Conservation (phyloP, 2,113 vertebrate genomes). For the Scopus umbretta region DNA sequence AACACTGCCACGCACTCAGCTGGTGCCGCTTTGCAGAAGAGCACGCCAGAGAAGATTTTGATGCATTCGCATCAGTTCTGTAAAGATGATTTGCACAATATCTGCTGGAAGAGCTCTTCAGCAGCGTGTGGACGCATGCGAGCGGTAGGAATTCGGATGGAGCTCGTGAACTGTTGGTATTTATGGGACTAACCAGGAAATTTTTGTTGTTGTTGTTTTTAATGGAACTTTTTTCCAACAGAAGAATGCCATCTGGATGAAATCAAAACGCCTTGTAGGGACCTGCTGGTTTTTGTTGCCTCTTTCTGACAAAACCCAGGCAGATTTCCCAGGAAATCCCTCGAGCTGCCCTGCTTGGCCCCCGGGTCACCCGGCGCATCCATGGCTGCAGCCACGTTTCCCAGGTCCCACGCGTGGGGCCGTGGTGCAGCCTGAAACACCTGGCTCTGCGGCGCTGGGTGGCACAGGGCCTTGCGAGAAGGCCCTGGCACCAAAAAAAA, state of each 20-base stretch:
- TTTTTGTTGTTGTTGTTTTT: not conserved
- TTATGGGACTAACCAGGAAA: not conserved
- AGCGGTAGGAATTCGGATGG: not conserved
- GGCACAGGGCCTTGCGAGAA: fast-evolving
- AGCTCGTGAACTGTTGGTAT: not conserved
- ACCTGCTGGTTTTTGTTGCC: not conserved
- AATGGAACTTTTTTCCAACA: not conserved
- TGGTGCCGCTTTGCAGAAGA: not conserved
- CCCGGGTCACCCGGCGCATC: fast-evolving
- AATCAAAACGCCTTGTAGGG: not conserved
- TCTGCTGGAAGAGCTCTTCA: fast-evolving
- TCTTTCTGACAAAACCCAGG: not conserved
- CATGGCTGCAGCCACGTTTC: fast-evolving
- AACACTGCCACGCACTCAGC: fast-evolving
- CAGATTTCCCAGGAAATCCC: not conserved
- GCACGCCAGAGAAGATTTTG: not conserved
- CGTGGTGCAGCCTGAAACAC: fast-evolving
- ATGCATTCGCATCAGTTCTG: not conserved
- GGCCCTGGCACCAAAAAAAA: not conserved
- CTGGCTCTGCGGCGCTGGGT: fast-evolving
- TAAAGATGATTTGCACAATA: fast-evolving
- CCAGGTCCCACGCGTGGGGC: fast-evolving
- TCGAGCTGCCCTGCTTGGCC: not conserved
- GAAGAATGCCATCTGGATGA: not conserved
- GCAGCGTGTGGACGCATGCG: fast-evolving